phyloP scores from a whole-genome alignment of 2,113 vertebrate genomes.

The Mohoua ochrocephala region DNA sequence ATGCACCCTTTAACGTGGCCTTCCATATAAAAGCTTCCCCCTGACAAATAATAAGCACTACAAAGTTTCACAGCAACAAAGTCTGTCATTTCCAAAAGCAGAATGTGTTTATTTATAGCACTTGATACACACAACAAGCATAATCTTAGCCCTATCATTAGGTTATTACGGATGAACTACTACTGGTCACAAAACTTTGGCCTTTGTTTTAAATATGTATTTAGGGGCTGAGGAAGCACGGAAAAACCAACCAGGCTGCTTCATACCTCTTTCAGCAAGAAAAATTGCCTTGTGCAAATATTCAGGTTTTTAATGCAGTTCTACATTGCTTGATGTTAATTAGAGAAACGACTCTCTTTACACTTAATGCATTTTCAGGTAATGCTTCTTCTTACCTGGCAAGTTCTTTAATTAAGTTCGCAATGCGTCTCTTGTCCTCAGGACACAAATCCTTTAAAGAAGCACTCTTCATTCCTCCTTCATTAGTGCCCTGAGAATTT shows the following conservation, averaged over 20 bases:
- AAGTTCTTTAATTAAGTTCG: constrained; percentile 94
- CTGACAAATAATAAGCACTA: neutral
- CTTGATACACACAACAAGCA: neutral
- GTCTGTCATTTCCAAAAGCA: neutral
- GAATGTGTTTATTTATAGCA: neutral
- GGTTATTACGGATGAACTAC: neutral
- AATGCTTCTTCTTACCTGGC: constrained; percentile 80
- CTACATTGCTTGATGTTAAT: neutral
- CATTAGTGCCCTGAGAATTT: constrained; percentile 73
- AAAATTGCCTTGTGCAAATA: neutral
- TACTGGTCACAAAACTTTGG: neutral
- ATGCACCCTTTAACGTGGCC: neutral
- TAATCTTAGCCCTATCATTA: neutral
- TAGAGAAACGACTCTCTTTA: neutral
- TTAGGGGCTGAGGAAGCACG: neutral
- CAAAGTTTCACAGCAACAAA: neutral
- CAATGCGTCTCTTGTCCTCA: constrained; percentile 95
- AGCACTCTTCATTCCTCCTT: constrained; percentile 71
- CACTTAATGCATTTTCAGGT: constrained; percentile 40
- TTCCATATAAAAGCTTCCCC: neutral
- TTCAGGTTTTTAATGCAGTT: neutral
- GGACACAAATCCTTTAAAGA: constrained; percentile 94
- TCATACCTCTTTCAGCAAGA: neutral
- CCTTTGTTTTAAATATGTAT: neutral
- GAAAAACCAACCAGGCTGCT: neutral